Percentiles rank a stretch among this genome's conserved stretches.
Evolutionary conservation across 1,140 invertebrate genomes (phyloP).

Genomic region (Drusus annulatus): DNA sequence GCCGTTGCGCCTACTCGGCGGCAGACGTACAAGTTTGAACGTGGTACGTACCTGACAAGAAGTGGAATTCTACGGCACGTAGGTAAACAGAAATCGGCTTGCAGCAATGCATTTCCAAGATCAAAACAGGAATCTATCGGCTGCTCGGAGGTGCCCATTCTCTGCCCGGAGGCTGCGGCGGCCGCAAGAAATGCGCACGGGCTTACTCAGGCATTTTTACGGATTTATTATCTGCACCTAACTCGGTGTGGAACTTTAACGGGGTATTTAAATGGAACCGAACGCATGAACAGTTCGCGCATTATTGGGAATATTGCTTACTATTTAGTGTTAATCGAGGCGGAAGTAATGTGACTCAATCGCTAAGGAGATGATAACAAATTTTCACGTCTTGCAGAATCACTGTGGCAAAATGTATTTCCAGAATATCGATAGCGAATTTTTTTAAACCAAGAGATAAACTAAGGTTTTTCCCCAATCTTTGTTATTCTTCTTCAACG

Average conservation of each 20-base stretch:
- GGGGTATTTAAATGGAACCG: constrained; percentile 4
- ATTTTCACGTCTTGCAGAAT: too few species aligned
- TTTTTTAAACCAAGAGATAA: too few species aligned
- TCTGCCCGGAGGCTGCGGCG: background rate
- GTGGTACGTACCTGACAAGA: constrained; percentile 5
- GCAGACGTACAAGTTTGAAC: background rate
- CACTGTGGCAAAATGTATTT: too few species aligned
- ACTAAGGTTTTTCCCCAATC: too few species aligned
- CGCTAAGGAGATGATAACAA: too few species aligned
- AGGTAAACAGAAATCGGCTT: constrained; percentile 42
- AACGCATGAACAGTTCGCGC: background rate
- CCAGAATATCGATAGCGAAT: too few species aligned
- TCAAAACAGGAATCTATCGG: constrained; percentile 41
- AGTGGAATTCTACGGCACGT: constrained; percentile 28
- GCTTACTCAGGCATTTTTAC: constrained; percentile 30
- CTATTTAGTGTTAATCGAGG: too few species aligned
- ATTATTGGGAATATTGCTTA: too few species aligned
- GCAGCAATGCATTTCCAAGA: constrained; percentile 35
- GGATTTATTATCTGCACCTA: constrained; percentile 11
- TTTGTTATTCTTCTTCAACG: too few species aligned
- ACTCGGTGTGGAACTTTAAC: background rate
- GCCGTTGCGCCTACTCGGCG: background rate
- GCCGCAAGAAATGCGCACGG: constrained; percentile 20
- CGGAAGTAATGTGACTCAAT: too few species aligned
- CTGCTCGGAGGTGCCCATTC: background rate